A percentile compares a stretch with the other conserved stretches of the same genome.
phyloP scores from a whole-genome alignment of 2,888 invertebrate genomes.

The Lepeophtheirus nordmannii region DNA sequence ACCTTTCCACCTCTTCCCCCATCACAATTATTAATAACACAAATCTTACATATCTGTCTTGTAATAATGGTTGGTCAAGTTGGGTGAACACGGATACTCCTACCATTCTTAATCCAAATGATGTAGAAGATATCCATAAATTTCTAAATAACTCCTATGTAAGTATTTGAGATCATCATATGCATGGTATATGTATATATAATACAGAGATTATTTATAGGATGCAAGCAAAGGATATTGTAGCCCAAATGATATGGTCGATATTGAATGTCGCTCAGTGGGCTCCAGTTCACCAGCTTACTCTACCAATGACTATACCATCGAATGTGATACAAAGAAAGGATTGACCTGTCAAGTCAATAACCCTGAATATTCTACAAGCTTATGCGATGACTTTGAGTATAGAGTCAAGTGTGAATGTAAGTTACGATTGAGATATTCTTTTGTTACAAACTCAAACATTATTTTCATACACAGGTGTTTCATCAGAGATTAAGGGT shows the following conservation, averaged over 20 bases:
- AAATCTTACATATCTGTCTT: constrained; percentile 37
- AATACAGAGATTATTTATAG: not conserved
- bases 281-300: constrained; percentile 46
- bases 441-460: not conserved
- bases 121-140: not conserved
- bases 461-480: not conserved
- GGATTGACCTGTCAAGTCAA: constrained; percentile 50
- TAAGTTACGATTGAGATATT: not conserved
- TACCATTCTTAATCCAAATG: constrained; percentile 26
- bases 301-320: constrained; percentile 50
- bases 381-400: constrained; percentile 29
- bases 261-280: constrained; percentile 59
- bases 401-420: constrained; percentile 29
- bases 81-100: constrained; percentile 53
- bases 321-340: constrained; percentile 54
- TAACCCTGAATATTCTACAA: constrained; percentile 26
- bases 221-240: constrained; percentile 35
- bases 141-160: not conserved
- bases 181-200: not conserved
- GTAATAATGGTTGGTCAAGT: constrained; percentile 56
- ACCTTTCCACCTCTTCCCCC: constrained; percentile 34
- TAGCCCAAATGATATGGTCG: constrained; percentile 44
- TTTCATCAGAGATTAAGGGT: not conserved
- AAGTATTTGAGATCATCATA: not conserved
- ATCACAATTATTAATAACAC: constrained; percentile 23